Conservation (phyloP, 2,797 vertebrate species). For the Falco columbarius region DNA sequence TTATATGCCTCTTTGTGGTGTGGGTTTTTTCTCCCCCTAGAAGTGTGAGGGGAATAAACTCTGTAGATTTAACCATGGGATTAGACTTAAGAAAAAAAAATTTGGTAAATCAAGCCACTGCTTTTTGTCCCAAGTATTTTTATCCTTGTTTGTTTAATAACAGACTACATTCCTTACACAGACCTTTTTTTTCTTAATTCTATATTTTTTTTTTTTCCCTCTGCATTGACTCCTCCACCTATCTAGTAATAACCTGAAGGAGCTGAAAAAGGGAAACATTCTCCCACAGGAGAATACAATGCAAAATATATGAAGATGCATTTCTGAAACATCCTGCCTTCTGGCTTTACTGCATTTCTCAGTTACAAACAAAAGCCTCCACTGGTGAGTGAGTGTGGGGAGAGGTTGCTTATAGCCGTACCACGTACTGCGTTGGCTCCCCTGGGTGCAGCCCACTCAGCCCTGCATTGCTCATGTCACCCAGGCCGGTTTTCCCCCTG, state of each 20-base stretch:
- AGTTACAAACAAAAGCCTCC: rapidly evolving
- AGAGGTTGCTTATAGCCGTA: neutral
- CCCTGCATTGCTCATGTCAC: neutral
- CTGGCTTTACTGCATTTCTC: neutral
- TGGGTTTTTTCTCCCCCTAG: neutral
- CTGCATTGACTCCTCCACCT: neutral
- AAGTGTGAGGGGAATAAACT: neutral
- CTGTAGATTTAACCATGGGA: neutral
- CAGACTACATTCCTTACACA: neutral
- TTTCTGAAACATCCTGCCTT: neutral
- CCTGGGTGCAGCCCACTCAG: neutral
- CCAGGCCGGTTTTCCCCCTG: neutral
- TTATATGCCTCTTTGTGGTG: neutral
- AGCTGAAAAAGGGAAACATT: neutral
- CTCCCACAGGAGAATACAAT: neutral
- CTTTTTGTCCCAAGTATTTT: neutral
- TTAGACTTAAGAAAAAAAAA: neutral
- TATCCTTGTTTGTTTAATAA: neutral
- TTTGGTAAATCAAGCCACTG: neutral
- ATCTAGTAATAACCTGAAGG: neutral
- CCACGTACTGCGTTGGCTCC: neutral
- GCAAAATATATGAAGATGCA: neutral
- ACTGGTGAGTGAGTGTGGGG: rapidly evolving
- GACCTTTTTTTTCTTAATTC: neutral
- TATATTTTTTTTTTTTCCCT: neutral